phyloP scores from a whole-genome alignment of 2,113 vertebrate genomes.

The Lepus timidus region DNA sequence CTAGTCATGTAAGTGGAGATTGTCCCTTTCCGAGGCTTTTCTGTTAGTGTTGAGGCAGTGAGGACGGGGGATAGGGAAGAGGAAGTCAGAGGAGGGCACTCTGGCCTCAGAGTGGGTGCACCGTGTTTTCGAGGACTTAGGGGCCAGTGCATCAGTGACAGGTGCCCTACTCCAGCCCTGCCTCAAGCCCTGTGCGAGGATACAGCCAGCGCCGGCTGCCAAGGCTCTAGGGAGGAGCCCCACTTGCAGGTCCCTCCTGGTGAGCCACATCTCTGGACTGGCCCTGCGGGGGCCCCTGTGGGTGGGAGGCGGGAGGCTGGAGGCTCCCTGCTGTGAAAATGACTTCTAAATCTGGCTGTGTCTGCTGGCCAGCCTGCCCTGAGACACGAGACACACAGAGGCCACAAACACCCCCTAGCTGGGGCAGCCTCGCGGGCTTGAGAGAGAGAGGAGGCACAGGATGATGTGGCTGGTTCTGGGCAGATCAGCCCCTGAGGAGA shows the following conservation, averaged over 20 bases:
- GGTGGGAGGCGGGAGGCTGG: conserved; percentile 79
- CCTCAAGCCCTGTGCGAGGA: conserved; percentile 7
- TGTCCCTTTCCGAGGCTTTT: not conserved
- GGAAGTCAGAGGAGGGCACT: not conserved
- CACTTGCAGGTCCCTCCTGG: conserved; percentile 29
- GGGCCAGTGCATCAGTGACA: not conserved
- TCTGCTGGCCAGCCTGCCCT: conserved; percentile 77
- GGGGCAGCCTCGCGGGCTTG: conserved; percentile 38
- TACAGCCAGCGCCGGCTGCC: conserved; percentile 24
- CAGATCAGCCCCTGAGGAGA: not conserved
- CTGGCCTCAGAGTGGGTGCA: not conserved
- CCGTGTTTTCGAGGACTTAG: not conserved
- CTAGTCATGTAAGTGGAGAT: not conserved
- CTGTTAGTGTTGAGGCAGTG: not conserved
- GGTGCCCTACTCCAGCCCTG: not conserved
- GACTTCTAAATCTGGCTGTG: conserved; percentile 84
- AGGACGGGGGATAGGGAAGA: not conserved
- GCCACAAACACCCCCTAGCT: conserved; percentile 42
- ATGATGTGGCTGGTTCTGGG: not conserved
- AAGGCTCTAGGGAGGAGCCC: not conserved
- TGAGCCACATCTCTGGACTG: conserved; percentile 71
- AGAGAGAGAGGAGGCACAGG: not conserved
- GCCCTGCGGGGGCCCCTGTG: conserved; percentile 61
- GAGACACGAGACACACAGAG: not conserved
- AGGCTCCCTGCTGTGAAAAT: conserved; percentile 85